These are phyloP conservation scores for Ormyrus rosae DNA, from an alignment of 2,888 invertebrate species.

Conservation along the genomic window DNA sequence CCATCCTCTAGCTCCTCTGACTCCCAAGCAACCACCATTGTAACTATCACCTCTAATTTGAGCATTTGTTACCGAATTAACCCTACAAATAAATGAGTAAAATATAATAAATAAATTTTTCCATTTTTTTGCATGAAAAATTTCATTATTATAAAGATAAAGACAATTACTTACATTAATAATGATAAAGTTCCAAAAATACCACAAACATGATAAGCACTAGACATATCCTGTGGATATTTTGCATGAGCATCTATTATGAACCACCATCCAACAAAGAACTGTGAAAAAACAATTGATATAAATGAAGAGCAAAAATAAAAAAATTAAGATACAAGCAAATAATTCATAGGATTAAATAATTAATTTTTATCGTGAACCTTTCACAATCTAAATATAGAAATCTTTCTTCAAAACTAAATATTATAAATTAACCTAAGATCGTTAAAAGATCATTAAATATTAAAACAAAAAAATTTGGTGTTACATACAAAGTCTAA, in stretches of 20 bases:
- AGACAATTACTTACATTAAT: slow-evolving; percentile 83
- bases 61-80: slow-evolving; percentile 96
- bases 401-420: background rate
- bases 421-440: background rate
- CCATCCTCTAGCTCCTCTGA: slow-evolving; percentile 94
- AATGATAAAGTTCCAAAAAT: slow-evolving; percentile 95
- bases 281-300: slow-evolving; percentile 78
- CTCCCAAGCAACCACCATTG: slow-evolving; percentile 90
- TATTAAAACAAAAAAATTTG: slow-evolving; percentile 21
- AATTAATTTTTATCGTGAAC: background rate
- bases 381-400: background rate
- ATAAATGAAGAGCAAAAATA: background rate
- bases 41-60: slow-evolving; percentile 92
- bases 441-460: background rate
- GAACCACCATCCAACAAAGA: slow-evolving; percentile 98
- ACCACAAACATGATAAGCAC: slow-evolving; percentile 94
- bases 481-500: no score
- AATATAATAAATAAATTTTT: slow-evolving; percentile 5
- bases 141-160: slow-evolving; percentile 1
- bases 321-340: background rate
- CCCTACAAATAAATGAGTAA: slow-evolving; percentile 75
- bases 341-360: background rate
- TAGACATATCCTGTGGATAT: slow-evolving; percentile 83
- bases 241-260: slow-evolving; percentile 95
- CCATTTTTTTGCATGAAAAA: background rate